Conservation (phyloP, 2,113 vertebrate species). For the Syngnathoides biaculeatus region DNA sequence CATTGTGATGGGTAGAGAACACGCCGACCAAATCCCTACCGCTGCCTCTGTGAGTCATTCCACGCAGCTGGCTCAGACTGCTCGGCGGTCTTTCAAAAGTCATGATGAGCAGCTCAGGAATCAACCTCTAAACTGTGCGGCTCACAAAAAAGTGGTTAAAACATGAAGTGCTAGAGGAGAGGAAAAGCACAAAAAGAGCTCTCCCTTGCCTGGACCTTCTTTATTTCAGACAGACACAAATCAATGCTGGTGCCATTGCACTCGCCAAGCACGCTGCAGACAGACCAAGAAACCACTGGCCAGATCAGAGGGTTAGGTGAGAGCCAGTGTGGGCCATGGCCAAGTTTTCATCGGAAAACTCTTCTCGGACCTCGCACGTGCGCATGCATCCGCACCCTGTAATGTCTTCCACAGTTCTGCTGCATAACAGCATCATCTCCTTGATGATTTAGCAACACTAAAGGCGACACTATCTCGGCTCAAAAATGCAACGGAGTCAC, state of each 20-base stretch:
- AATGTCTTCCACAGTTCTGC: conserved; percentile 20
- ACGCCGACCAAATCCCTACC: conserved; percentile 45
- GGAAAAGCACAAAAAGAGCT: not conserved
- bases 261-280: conserved; percentile 42
- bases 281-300: conserved; percentile 42
- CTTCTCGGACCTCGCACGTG: conserved; percentile 26
- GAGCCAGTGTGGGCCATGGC: conserved; percentile 25
- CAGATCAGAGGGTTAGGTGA: conserved; percentile 31
- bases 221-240: conserved; percentile 58
- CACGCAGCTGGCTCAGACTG: conserved; percentile 52
- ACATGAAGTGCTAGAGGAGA: not conserved
- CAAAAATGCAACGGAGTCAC: conserved; percentile 16
- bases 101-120: conserved; percentile 50
- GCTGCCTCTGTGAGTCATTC: conserved; percentile 53
- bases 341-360: conserved; percentile 29
- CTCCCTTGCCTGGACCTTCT: conserved; percentile 31
- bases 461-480: conserved; percentile 20
- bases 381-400: conserved; percentile 16
- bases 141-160: conserved; percentile 5
- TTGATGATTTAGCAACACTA: conserved; percentile 25
- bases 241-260: conserved; percentile 52
- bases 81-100: conserved; percentile 50
- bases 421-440: conserved; percentile 13
- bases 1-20: conserved; percentile 46
- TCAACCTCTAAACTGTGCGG: conserved; percentile 19